Base-by-base conservation (phyloP, 2,113 vertebrate species). In the Phalacrocorax brasilianus region DNA sequence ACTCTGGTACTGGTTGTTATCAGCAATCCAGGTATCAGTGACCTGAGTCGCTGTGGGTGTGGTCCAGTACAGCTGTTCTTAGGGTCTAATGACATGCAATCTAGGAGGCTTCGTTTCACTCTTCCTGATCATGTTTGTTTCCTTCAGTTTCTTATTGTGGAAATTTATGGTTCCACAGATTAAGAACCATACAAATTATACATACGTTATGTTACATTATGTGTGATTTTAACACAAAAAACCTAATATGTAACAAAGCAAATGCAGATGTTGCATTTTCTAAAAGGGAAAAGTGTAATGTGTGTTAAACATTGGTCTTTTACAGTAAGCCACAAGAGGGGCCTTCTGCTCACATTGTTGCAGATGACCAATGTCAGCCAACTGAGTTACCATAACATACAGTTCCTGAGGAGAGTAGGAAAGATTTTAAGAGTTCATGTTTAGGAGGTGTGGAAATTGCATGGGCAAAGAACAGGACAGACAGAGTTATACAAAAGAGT, bases 301-400 rank as follows among this genome's bases (percentile, higher is more conserved):
- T 26, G 9, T 27, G 26, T 45, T 66, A 53, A 71, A 32, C 2
- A 0, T 33, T 22, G 38, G 16, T 44, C 42, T 74, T 50, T 18
- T 38, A 47, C 14, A 56, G 3, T 24, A 68, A 47, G 21, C 38
- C 59, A 52, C 40, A 47, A 47, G 23, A 28, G 5, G 6, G 11
- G 19, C 16, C 49, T 65, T 71, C 50, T 21, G 21, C 63, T 71
- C 24, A 23, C 18, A 1, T 14, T 2, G 0, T 17, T 53, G 70
- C 33, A 28, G 58, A 47, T 12, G 40, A 72, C 22, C 40, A 15
- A 8, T 12, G 17, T 52, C 52, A 40, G 21, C 28, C 73, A 56
- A 11, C 2, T 26, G 28, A 82, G 16, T 22, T 49, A 35, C 27
- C 15, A 12, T 14, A 62, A 55, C 1, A 0, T 5, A 45, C 0